Base-by-base conservation (phyloP, 2,113 vertebrate species). In the Peromyscus polionotus region DNA sequence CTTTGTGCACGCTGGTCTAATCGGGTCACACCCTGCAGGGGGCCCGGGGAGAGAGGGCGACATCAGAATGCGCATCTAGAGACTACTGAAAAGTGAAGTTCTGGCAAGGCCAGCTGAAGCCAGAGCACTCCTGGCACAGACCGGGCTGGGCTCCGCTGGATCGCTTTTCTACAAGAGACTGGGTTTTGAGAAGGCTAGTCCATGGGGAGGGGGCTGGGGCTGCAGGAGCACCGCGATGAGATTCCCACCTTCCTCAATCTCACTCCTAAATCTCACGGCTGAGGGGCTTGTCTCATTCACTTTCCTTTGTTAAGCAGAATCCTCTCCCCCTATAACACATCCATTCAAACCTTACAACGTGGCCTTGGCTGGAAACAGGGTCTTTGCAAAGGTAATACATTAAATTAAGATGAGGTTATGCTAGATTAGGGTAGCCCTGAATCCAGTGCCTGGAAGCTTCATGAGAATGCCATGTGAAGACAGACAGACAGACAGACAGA, bases 61-160 rank as follows among this genome's bases (percentile, higher is more conserved):
- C 81, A 91, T 93, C 80, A 24, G 91, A 72, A n/a, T 33, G 31
- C 59, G 48, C 57, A 95, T 97, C 97, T 93, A 80, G 92, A 95
- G 76, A 80, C 80, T 19, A 85, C 92, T 85, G 54, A 48, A 79
- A 90, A 88, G 91, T 16, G 70, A 70, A 90, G 79, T 88, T 84
- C 92, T 48, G n/a, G 59, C 59, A 65, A 39, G 81, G 26, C 54
- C 14, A 14, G 73, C 86, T 39, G 75, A 77, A 87, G 59, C n/a
- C 48, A 80, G 88, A 26, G 36, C 0, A 0, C 33, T 73, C 61
- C 77, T 42, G 31, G 91, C 39, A 45, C 1, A 2, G 4, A 0
- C 0, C 17, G 48, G 54, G 31, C 2, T 48, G 13, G 3, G 3
- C 22, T 75, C 68, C 20, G 14, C 6, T 39, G 51, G 54, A 20